Percentiles rank a stretch among this genome's conserved stretches.
Conservation (phyloP, 2,888 invertebrate genomes). For the Gortyna flavago region DNA sequence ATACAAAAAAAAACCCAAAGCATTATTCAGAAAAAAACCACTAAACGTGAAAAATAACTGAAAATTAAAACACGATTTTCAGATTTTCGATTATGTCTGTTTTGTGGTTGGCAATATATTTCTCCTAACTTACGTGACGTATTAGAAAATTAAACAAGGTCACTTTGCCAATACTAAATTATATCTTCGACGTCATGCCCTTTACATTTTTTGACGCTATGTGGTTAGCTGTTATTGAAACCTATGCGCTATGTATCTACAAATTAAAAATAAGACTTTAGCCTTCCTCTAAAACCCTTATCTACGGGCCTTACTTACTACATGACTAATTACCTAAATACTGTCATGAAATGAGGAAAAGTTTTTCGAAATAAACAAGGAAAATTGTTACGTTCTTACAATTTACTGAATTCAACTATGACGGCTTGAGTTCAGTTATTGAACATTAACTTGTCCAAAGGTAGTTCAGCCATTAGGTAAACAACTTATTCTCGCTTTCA, state of each 20-base stretch:
- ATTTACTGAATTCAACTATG: background rate
- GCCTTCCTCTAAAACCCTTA: background rate
- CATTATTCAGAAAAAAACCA: background rate
- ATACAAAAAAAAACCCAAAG: background rate
- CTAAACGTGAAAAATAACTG: background rate
- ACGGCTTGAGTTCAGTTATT: background rate
- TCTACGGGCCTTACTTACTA: background rate
- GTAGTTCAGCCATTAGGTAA: background rate
- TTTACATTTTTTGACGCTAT: background rate
- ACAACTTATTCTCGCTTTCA: background rate
- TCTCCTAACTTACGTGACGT: background rate
- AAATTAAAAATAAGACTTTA: background rate
- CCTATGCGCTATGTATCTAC: too few species aligned
- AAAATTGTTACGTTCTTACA: background rate
- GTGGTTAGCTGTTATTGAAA: background rate
- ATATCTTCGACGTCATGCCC: background rate
- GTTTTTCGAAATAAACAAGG: background rate
- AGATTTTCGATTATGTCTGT: background rate
- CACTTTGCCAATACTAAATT: background rate
- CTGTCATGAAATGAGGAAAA: background rate
- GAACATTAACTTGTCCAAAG: background rate
- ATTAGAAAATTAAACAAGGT: background rate
- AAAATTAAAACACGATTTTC: background rate
- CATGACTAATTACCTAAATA: conserved; percentile 2
- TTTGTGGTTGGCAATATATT: background rate